Evolutionary conservation across 1,140 invertebrate genomes (phyloP), one percentile per base, ranked within the genome.

Genomic region (Drosophila bocqueti): DNA sequence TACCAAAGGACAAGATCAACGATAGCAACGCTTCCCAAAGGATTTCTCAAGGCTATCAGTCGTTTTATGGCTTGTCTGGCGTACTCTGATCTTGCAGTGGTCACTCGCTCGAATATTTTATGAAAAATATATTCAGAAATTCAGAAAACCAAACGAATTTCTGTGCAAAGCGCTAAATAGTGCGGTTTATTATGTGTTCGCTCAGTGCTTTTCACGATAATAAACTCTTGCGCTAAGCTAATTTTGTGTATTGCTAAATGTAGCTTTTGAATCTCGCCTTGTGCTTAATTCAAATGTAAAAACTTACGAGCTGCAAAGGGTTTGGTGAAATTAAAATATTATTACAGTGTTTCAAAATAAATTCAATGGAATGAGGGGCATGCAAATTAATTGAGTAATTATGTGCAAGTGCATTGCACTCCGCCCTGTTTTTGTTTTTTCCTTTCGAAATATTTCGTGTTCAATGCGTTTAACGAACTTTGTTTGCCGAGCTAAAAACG

Each of bases 181-280:
- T 15, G 40, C 31, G 91, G 82, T 79, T 90, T 91, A 92, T 92
- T 92, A 92, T 90, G 91, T 91, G 69, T 61, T 83, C 76, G 85
- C 85, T 92, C 83, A 79, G 67, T 87, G 91, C 87, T 91, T 90
- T 59, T 75, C 74, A 92, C 91, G 91, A 92, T 92, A 92, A 92
- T 92, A 90, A 86, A 92, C 91, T 46, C 91, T 65, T 79, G 91
- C 78, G 77, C 54, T 80, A 66, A 68, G 49, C 57, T 79, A 75
- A 47, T 40, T 66, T 36, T 31, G 57, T 40, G 40, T 52, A 61
- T 58, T 18, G 38, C 43, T 57, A 67, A 54, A 16, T 29, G n/a
- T 45, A 54, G 46, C 38, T 49, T 65, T 66, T 34, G 64, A 45
- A 83, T 74, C 47, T 46, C 24, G 59, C 61, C 57, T 74, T 71